Percentiles rank a stretch among this genome's conserved stretches.
phyloP scores from a whole-genome alignment of 2,888 invertebrate species.

The Elegia similella region DNA sequence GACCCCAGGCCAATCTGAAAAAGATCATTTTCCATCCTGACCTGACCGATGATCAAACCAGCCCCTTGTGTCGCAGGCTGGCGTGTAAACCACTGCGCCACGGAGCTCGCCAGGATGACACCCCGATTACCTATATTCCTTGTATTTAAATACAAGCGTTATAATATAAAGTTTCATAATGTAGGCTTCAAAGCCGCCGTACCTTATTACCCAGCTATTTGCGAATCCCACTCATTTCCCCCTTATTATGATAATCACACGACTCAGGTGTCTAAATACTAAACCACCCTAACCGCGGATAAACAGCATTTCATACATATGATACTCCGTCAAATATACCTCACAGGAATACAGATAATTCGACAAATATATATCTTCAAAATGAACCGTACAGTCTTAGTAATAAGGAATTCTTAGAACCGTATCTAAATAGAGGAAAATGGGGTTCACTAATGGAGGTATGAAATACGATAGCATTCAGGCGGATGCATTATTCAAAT shows the following conservation, averaged over 20 bases:
- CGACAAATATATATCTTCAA: background rate
- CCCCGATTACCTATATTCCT: no score
- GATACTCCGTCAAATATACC: background rate
- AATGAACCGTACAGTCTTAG: slow-evolving; percentile 1
- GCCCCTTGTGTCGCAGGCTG: no score
- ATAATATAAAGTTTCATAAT: no score
- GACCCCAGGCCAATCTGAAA: no score
- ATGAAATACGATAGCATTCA: slow-evolving; percentile 66
- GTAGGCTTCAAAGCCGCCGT: no score
- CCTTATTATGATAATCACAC: background rate
- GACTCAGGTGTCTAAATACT: background rate
- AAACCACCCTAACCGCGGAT: background rate
- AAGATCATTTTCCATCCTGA: no score
- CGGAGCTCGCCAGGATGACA: no score
- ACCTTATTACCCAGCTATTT: background rate
- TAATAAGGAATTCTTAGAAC: slow-evolving; percentile 8
- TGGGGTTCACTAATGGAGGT: slow-evolving; percentile 63
- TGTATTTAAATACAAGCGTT: no score
- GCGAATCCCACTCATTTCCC: background rate
- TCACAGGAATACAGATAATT: slow-evolving; percentile 2
- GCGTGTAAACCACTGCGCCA: no score
- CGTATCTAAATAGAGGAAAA: slow-evolving; percentile 31
- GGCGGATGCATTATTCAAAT: slow-evolving; percentile 69
- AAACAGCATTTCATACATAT: background rate
- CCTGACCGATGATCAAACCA: no score